A percentile compares a stretch with the other conserved stretches of the same genome.
Evolutionary conservation across 1,140 invertebrate species (phyloP).

Genomic region (Hylyphantes graminicola): DNA sequence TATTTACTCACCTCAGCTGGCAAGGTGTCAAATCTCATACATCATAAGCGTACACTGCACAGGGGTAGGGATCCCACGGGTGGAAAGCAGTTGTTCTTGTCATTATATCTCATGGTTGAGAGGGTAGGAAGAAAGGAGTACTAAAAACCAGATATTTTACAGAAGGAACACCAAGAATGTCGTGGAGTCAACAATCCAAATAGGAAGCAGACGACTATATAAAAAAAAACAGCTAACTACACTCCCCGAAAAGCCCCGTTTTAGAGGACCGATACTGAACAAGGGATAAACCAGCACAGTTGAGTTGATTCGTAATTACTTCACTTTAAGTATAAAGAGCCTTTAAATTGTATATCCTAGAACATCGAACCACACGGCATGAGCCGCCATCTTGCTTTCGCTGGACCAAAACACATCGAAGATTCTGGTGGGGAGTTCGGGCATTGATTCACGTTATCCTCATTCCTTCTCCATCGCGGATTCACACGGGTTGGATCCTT

Average conservation of each 20-base stretch:
- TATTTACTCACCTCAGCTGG: constrained; percentile 41
- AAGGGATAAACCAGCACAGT: constrained; percentile 3
- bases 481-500: no score
- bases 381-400: constrained; percentile 46
- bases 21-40: constrained; percentile 43
- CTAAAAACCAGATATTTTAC: background rate
- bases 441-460: no score
- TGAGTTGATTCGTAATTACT: no score
- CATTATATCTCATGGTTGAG: constrained; percentile 25
- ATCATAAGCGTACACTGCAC: constrained; percentile 23
- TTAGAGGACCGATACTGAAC: background rate
- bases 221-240: background rate
- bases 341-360: constrained; percentile 30
- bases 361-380: constrained; percentile 11
- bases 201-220: background rate
- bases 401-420: constrained; percentile 28
- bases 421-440: background rate
- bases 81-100: background rate
- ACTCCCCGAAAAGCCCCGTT: no score
- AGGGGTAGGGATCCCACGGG: background rate
- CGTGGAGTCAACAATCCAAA: background rate
- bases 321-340: background rate
- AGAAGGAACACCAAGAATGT: background rate
- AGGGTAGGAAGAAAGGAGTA: background rate
- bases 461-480: no score